Evolutionary conservation across 2,797 vertebrate genomes (phyloP).

Genomic region (Liparis tanakae): DNA sequence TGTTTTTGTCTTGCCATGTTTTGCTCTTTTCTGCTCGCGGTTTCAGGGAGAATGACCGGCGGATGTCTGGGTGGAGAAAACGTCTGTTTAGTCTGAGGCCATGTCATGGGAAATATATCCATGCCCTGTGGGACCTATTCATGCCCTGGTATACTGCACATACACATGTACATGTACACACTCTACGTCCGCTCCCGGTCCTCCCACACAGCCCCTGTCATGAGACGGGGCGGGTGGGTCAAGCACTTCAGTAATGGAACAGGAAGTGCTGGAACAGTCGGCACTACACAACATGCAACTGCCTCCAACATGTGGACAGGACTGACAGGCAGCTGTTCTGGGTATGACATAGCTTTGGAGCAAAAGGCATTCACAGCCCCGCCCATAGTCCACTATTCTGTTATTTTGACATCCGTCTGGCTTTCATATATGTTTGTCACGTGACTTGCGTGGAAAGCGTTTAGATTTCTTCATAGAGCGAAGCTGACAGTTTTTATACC

Average conservation of each 20-base stretch:
- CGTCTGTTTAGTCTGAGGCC: slow-evolving; percentile 83
- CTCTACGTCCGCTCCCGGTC: slow-evolving; percentile 63
- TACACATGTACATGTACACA: slow-evolving; percentile 54
- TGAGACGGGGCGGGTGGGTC: slow-evolving; percentile 75
- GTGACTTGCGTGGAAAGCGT: slow-evolving; percentile 1
- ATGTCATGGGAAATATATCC: slow-evolving; percentile 82
- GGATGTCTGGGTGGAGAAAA: slow-evolving; percentile 81
- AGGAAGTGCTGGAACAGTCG: slow-evolving; percentile 82
- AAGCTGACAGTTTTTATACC: slow-evolving; percentile 10
- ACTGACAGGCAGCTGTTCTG: slow-evolving; percentile 81
- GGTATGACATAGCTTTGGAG: slow-evolving; percentile 60
- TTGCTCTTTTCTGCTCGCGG: slow-evolving; percentile 63
- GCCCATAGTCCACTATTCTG: slow-evolving; percentile 47
- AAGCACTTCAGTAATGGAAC: slow-evolving; percentile 82
- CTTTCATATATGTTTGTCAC: slow-evolving; percentile 41
- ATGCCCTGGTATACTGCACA: slow-evolving; percentile 68
- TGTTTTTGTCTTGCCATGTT: slow-evolving; percentile 63
- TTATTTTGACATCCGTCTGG: slow-evolving; percentile 46
- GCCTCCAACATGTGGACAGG: slow-evolving; percentile 77
- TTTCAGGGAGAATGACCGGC: slow-evolving; percentile 77
- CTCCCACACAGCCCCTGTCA: slow-evolving; percentile 79
- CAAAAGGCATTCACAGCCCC: slow-evolving; percentile 53
- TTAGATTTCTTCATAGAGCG: slow-evolving; percentile 19
- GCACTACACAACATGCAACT: slow-evolving; percentile 75
- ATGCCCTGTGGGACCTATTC: slow-evolving; percentile 77